These are phyloP conservation scores for Perdita meconis DNA, from an alignment of 2,888 invertebrate species.

Conservation along the genomic window DNA sequence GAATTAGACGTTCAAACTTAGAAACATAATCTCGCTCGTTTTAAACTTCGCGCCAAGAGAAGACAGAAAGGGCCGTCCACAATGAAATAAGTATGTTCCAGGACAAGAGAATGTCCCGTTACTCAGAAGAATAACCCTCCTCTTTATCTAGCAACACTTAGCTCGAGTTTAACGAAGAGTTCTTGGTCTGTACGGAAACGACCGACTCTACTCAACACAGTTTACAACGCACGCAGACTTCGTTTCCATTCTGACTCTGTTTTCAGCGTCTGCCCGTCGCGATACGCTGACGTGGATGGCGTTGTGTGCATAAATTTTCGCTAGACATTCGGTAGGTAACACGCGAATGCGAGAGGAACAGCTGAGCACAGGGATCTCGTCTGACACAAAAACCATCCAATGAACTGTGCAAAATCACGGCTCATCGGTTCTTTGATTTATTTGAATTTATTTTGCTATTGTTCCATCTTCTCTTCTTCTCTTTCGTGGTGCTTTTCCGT, in stretches of 20 bases:
- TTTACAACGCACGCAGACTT: constrained; percentile 22
- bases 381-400: too few species aligned
- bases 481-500: too few species aligned
- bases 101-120: not conserved
- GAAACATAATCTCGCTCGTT: too few species aligned
- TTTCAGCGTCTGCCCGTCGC: not conserved
- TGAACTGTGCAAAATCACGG: constrained; percentile 4
- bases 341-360: constrained; percentile 19
- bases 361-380: constrained; percentile 12
- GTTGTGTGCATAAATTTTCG: constrained; percentile 17
- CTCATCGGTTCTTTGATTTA: not conserved
- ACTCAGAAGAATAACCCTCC: constrained; percentile 28
- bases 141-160: constrained; percentile 36
- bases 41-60: too few species aligned
- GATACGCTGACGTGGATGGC: not conserved
- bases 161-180: constrained; percentile 12
- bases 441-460: too few species aligned
- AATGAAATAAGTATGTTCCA: too few species aligned
- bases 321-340: not conserved
- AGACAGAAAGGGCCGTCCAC: too few species aligned
- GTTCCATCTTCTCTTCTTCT: too few species aligned
- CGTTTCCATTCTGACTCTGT: constrained; percentile 5
- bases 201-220: constrained; percentile 2
- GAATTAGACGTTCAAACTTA: too few species aligned
- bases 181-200: constrained; percentile 18